phyloP scores from a whole-genome alignment of 2,888 invertebrate species.

The Eucera pruinosa region DNA sequence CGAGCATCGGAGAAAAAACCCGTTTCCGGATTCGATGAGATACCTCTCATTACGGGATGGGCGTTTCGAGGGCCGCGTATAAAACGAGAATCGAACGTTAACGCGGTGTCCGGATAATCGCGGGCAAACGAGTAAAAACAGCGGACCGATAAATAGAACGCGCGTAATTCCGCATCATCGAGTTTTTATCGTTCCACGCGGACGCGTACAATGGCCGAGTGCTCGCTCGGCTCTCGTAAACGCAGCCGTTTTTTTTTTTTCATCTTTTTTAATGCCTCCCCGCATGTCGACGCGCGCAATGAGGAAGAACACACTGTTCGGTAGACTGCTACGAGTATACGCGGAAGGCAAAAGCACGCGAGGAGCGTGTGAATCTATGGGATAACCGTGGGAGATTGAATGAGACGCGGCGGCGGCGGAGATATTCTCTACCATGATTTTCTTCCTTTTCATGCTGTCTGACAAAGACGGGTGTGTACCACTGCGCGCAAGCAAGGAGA shows the following conservation, averaged over 20 bases:
- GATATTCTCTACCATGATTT: not conserved
- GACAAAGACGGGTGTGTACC: too few species aligned
- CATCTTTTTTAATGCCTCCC: not conserved
- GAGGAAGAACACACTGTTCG: constrained; percentile 16
- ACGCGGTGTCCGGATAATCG: constrained; percentile 1
- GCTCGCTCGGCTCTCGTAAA: constrained; percentile 6
- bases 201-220: not conserved
- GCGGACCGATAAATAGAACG: constrained; percentile 12
- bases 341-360: not conserved
- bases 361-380: constrained; percentile 1
- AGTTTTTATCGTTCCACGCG: constrained; percentile 4
- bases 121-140: not conserved
- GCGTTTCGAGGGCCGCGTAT: not conserved
- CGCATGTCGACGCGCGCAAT: not conserved
- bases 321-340: constrained; percentile 11
- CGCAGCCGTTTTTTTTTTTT: not conserved
- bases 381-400: not conserved
- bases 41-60: constrained; percentile 10
- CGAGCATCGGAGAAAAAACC: constrained; percentile 9
- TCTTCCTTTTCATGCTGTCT: not conserved
- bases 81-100: constrained; percentile 18
- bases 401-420: not conserved
- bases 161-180: not conserved
- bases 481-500: too few species aligned
- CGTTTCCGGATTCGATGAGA: constrained; percentile 7